Evolutionary conservation across 1,140 invertebrate genomes (phyloP).

Genomic region (Plutomurus gul): DNA sequence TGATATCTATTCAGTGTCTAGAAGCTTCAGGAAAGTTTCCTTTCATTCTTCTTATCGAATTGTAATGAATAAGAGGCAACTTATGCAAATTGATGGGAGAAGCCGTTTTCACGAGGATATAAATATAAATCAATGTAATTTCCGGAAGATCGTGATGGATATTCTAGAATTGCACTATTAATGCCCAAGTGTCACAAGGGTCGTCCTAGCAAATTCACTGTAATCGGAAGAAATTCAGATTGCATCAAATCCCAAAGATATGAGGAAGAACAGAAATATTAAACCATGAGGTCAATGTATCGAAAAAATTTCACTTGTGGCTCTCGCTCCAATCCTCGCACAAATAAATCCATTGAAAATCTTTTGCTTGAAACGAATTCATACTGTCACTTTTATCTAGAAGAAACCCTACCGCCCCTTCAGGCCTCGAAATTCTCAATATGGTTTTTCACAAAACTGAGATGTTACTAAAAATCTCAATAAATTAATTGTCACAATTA

Average conservation of each 20-base stretch:
- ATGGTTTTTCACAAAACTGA: too few relatives aligned
- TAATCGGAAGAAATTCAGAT: background rate
- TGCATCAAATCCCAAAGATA: background rate
- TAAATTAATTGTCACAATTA: too few relatives aligned
- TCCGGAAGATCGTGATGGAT: background rate
- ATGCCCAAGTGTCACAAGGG: background rate
- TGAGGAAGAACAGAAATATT: background rate
- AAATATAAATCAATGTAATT: background rate
- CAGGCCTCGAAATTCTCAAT: too few relatives aligned
- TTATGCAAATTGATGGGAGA: too few relatives aligned
- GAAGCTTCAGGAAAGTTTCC: too few relatives aligned
- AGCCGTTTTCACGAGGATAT: background rate
- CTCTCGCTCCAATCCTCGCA: background rate
- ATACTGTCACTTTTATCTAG: background rate
- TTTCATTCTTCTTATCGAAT: too few relatives aligned
- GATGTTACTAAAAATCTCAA: too few relatives aligned
- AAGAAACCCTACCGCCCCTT: too few relatives aligned
- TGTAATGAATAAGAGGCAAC: too few relatives aligned
- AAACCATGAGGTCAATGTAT: conserved; percentile 42
- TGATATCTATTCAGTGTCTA: too few relatives aligned
- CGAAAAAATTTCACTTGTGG: conserved; percentile 45
- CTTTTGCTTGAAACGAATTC: background rate
- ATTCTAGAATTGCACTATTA: background rate
- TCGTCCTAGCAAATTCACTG: background rate
- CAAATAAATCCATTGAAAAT: background rate